Evolutionary conservation across 1,140 invertebrate genomes (phyloP).

Genomic region (Leucophenga varia): DNA sequence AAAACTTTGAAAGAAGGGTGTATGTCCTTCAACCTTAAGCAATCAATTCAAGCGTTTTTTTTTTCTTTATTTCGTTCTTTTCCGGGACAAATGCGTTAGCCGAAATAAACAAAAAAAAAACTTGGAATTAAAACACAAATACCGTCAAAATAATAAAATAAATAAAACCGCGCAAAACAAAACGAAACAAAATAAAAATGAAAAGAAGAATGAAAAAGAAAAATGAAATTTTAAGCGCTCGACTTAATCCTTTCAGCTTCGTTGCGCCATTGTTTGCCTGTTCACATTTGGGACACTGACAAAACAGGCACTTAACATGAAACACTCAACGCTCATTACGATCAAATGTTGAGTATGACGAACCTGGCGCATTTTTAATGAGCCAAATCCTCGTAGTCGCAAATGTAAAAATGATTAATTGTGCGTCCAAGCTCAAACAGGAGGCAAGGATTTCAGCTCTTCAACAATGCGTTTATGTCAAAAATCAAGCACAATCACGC

Average conservation of each 20-base stretch:
- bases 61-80: slow-evolving; percentile 21
- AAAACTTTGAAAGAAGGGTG: slow-evolving; percentile 7
- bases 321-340: too few relatives aligned
- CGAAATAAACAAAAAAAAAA: slow-evolving; percentile 26
- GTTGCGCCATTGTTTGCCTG: too few relatives aligned
- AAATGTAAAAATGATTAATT: slow-evolving; percentile 42
- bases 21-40: slow-evolving; percentile 25
- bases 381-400: slow-evolving; percentile 37
- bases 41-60: slow-evolving; percentile 29
- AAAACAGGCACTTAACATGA: too few relatives aligned
- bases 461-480: not conserved
- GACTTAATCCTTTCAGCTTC: slow-evolving; percentile 39
- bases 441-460: not conserved
- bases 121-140: slow-evolving; percentile 3
- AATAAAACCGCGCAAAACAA: slow-evolving; percentile 9
- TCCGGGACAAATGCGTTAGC: slow-evolving; percentile 37
- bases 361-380: slow-evolving; percentile 32
- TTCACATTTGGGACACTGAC: too few relatives aligned
- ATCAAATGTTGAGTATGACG: too few relatives aligned
- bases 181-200: too few relatives aligned
- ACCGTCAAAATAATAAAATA: slow-evolving; percentile 15
- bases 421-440: slow-evolving; percentile 33
- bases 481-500: slow-evolving; percentile 21
- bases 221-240: slow-evolving; percentile 39
- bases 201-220: too few relatives aligned